A percentile compares a stretch with the other conserved stretches of the same genome.
phyloP scores from a whole-genome alignment of 2,113 vertebrate genomes.

The Gallinago undulata region DNA sequence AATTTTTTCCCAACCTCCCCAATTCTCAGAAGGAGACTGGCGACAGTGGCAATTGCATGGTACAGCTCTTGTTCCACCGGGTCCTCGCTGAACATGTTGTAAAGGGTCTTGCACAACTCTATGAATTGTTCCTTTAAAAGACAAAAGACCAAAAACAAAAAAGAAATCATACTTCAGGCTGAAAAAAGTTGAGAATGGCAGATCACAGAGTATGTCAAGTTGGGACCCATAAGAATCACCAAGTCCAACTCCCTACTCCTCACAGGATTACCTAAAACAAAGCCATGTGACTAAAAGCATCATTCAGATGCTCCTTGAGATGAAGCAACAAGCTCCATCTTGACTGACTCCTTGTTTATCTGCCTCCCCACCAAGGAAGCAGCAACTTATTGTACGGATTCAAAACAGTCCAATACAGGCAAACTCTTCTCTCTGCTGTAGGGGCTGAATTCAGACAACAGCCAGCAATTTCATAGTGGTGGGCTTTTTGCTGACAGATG shows the following conservation, averaged over 20 bases:
- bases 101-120: conserved; percentile 95
- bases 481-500: not conserved
- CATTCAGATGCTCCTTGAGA: not conserved
- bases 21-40: conserved; percentile 91
- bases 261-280: not conserved
- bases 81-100: conserved; percentile 98
- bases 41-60: conserved; percentile 95
- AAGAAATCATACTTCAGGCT: not conserved
- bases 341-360: not conserved
- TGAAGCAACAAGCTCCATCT: not conserved
- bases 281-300: not conserved
- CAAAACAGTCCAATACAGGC: not conserved
- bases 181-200: not conserved
- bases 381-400: not conserved
- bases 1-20: conserved; percentile 97
- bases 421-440: not conserved
- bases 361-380: not conserved
- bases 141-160: not conserved
- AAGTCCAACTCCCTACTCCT: not conserved
- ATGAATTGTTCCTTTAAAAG: conserved; percentile 93
- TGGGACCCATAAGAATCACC: not conserved
- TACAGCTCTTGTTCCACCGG: conserved; percentile 89
- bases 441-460: not conserved
- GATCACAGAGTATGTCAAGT: not conserved
- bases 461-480: not conserved